Base-by-base conservation (phyloP, 2,888 invertebrate species). In the Cyclophora punctaria region DNA sequence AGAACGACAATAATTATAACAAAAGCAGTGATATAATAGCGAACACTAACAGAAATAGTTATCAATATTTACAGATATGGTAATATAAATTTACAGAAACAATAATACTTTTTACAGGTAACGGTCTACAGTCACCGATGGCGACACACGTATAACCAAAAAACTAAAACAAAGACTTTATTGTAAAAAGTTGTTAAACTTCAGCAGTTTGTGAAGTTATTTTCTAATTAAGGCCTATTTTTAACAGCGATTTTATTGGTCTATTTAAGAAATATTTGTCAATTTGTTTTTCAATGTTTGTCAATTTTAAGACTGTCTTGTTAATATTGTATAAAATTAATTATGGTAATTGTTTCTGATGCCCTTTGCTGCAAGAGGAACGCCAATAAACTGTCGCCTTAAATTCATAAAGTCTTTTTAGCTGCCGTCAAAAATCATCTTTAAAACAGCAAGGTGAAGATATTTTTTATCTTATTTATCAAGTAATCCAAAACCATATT, bases 91-190 rank as follows among this genome's bases (percentile, higher is more conserved):
- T 20, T 20, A 20, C 20, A 20, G 20, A 20, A 1, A 20, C 20
- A 20, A 45, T 44, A 40, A 44, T 51, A 51, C 61, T 62, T 46
- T 63, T 80, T 75, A 45, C 83, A 89, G 89, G 89, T 78, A 87
- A 83, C 55, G 78, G 82, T 35, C 78, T 78, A 37, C 86, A 84
- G 61, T 78, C 81, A 47, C 83, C 92, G 3, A 69, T 92, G 66
- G 92, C 92, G 44, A 92, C 92, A 41, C 92, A 92, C 62, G 92
- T 92, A 68, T 92, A 91, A 90, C 78, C 70, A 64, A 60, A 64
- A 59, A 57, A 69, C 60, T 65, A 20, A 20, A 20, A 20, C 20
- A 20, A 20, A 20, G 20, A 20, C 20, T 20, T 20, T 20, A 20
- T 64, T 66, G 52, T 57, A 72, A 56, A 63, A 59, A 37, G 34